Conservation (phyloP, 2,113 vertebrate genomes). For the Balaenoptera acutorostrata region DNA sequence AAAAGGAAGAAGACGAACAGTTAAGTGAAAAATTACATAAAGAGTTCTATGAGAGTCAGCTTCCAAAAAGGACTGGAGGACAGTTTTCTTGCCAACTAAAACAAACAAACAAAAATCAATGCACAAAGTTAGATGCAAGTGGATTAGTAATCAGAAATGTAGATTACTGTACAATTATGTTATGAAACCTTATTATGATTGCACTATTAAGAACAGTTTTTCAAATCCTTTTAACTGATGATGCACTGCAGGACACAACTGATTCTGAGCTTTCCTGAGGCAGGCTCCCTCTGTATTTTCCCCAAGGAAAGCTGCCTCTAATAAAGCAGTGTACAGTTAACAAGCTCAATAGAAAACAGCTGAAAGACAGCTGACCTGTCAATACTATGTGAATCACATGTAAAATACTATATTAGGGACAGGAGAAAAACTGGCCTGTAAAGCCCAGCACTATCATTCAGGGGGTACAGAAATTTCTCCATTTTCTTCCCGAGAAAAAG, state of each 20-base stretch:
- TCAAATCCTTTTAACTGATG: not conserved
- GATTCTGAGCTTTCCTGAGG: not conserved
- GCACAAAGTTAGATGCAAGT: not conserved
- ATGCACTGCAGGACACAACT: not conserved
- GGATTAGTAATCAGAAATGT: not conserved
- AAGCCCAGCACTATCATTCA: not conserved
- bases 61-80: not conserved
- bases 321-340: not conserved
- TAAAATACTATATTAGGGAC: not conserved
- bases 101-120: not conserved
- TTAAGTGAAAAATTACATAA: not conserved
- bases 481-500: not conserved
- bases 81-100: not conserved
- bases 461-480: not conserved
- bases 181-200: not conserved
- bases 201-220: not conserved
- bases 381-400: not conserved
- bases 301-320: not conserved
- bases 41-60: not conserved
- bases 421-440: not conserved
- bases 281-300: not conserved
- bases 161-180: not conserved
- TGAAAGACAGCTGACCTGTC: not conserved
- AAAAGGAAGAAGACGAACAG: not conserved
- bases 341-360: not conserved